Evolutionary conservation across 2,888 invertebrate species (phyloP).

Genomic region (Melikaiella ostensackeni): DNA sequence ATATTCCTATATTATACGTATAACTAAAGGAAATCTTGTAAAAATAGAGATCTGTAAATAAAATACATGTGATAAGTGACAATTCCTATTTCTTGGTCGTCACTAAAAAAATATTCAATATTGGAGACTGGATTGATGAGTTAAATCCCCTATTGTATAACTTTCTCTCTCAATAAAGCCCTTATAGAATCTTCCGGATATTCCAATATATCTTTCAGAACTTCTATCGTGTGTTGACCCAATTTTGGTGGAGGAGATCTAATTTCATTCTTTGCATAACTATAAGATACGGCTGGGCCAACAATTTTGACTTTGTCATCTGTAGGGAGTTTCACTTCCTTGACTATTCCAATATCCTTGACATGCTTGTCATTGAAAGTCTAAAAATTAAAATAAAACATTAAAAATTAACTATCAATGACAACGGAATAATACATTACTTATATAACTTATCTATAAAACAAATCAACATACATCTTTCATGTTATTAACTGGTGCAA

Average conservation of each 20-base stretch:
- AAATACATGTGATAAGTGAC: background rate
- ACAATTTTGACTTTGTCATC: slow-evolving; percentile 87
- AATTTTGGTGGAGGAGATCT: slow-evolving; percentile 88
- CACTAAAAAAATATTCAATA: background rate
- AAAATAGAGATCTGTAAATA: background rate
- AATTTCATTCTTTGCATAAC: slow-evolving; percentile 84
- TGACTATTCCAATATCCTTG: slow-evolving; percentile 84
- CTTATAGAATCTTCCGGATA: slow-evolving; percentile 82
- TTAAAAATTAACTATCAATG: background rate
- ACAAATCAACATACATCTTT: slow-evolving; percentile 79
- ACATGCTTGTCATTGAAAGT: slow-evolving; percentile 95
- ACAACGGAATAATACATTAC: no score
- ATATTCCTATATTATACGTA: no score
- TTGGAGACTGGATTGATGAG: slow-evolving; percentile 46
- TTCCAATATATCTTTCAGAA: slow-evolving; percentile 84
- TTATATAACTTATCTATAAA: background rate
- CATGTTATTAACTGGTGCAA: slow-evolving; percentile 93
- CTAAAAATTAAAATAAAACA: slow-evolving; percentile 65
- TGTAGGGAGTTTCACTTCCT: slow-evolving; percentile 84
- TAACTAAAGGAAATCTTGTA: background rate
- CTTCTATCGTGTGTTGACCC: slow-evolving; percentile 91
- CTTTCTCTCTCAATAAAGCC: slow-evolving; percentile 75
- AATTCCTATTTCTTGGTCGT: background rate
- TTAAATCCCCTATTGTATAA: slow-evolving; percentile 75
- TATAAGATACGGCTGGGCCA: slow-evolving; percentile 92